Evolutionary conservation across 2,113 vertebrate species (phyloP).

Genomic region (Zeus faber): DNA sequence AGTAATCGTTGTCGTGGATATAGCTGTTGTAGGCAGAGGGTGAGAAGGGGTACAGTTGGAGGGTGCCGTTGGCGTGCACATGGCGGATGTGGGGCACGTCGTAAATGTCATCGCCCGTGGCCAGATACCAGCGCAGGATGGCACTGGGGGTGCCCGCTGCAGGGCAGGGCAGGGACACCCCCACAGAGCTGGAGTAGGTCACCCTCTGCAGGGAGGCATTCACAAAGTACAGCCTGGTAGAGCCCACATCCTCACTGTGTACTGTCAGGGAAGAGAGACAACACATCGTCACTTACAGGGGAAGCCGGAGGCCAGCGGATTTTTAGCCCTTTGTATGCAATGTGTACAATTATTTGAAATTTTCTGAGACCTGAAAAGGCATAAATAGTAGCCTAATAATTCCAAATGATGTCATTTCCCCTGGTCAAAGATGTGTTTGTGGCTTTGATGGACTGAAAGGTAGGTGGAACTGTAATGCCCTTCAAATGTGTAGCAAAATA

Average conservation of each 20-base stretch:
- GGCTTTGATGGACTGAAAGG: too few relatives aligned
- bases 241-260: slow-evolving; percentile 91
- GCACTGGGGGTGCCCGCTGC: slow-evolving; percentile 95
- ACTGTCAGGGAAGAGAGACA: slow-evolving; percentile 72
- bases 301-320: too few relatives aligned
- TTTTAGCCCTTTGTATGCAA: too few relatives aligned
- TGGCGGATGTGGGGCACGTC: slow-evolving; percentile 98
- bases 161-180: slow-evolving; percentile 96
- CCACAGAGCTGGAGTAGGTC: slow-evolving; percentile 96
- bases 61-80: slow-evolving; percentile 96
- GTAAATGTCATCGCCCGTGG: slow-evolving; percentile 98
- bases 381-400: too few relatives aligned
- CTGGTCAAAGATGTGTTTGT: too few relatives aligned
- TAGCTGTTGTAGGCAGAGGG: slow-evolving; percentile 99
- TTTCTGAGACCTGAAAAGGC: too few relatives aligned
- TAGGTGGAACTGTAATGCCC: too few relatives aligned
- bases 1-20: slow-evolving; percentile 99
- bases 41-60: slow-evolving; percentile 97
- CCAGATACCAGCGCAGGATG: slow-evolving; percentile 97
- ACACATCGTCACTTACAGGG: slow-evolving; percentile 30
- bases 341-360: too few relatives aligned
- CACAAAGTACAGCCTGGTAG: slow-evolving; percentile 99
- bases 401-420: too few relatives aligned
- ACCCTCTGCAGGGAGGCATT: slow-evolving; percentile 98
- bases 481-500: slow-evolving; percentile 59